Conservation (phyloP, 1,140 invertebrate species). For the Papilio dardanus region DNA sequence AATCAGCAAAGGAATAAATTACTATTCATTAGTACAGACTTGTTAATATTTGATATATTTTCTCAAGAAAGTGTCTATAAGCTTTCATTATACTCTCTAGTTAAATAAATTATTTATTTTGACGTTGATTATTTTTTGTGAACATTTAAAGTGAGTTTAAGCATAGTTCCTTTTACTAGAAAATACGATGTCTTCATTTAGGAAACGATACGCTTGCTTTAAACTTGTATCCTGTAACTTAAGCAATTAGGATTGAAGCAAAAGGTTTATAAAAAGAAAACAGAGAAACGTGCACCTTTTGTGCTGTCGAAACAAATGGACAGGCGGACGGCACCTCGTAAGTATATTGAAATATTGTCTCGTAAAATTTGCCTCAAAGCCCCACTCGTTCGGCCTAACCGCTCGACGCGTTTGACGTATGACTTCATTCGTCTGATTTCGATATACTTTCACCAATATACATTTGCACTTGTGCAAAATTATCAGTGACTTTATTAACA, state of each 20-base stretch:
- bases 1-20: no score
- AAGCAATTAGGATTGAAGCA: conserved; percentile 25
- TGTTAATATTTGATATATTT: no score
- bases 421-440: conserved; percentile 77
- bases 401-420: conserved; percentile 68
- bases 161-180: no score
- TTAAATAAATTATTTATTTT: no score
- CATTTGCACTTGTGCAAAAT: conserved; percentile 3
- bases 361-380: conserved; percentile 69
- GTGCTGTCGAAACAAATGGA: conserved; percentile 63
- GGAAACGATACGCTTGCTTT: no score
- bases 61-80: no score
- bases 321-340: conserved; percentile 64
- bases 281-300: conserved; percentile 34
- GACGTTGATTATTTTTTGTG: no score
- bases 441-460: conserved; percentile 63
- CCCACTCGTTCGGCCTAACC: conserved; percentile 65
- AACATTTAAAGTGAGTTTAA: no score
- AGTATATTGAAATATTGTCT: conserved; percentile 79
- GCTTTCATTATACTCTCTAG: no score
- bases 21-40: no score
- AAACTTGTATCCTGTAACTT: background rate
- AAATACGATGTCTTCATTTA: no score
- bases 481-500: conserved; percentile 19
- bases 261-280: conserved; percentile 26